Percentiles rank a stretch among this genome's conserved stretches.
Conservation (phyloP, 2,797 vertebrate species). For the Ciconia nigra region DNA sequence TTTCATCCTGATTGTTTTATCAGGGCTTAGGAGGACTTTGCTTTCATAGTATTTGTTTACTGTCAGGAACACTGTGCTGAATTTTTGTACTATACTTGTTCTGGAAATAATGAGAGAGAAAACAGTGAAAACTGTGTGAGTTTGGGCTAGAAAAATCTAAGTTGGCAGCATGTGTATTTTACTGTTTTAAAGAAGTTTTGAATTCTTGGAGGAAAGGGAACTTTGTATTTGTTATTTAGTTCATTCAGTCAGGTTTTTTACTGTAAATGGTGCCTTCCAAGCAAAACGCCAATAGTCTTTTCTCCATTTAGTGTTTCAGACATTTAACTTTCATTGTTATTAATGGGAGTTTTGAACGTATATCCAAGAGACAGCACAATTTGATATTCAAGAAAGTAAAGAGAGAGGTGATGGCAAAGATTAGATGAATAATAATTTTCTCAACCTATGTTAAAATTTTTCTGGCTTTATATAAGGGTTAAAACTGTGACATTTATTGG, state of each 20-base stretch:
- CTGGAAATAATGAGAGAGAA: not conserved
- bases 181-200: not conserved
- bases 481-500: not conserved
- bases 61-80: not conserved
- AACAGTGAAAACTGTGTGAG: not conserved
- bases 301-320: not conserved
- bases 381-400: not conserved
- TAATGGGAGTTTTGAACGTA: not conserved
- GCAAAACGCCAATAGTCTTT: not conserved
- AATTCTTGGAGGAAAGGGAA: not conserved
- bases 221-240: not conserved
- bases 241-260: not conserved
- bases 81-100: not conserved
- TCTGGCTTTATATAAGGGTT: not conserved
- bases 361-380: not conserved
- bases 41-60: not conserved
- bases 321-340: not conserved
- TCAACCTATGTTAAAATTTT: not conserved
- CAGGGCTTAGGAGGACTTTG: not conserved
- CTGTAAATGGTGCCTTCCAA: not conserved
- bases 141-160: not conserved
- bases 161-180: not conserved
- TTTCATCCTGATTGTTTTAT: not conserved
- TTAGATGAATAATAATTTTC: not conserved
- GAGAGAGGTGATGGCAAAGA: not conserved